Base-by-base conservation (phyloP, 1,140 invertebrate genomes). In the Rhyacophila brunnea region DNA sequence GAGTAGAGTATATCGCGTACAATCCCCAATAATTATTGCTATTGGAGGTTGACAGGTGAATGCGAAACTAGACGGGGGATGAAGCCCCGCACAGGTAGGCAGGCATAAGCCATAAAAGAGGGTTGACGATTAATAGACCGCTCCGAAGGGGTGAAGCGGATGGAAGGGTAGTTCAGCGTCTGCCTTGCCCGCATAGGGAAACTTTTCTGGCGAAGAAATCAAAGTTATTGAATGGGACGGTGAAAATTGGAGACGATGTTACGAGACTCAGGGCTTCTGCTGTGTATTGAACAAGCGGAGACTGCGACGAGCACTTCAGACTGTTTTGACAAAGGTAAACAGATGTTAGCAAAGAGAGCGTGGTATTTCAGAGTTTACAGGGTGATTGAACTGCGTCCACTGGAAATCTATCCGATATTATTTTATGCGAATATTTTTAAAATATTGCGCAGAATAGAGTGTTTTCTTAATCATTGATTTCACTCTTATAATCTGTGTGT, bases 321-420 rank as follows among this genome's bases (percentile, higher is more conserved):
- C 46, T 48, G 28, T 48, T 58, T 50, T 50, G 56, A 50, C 42
- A 34, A 40, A 47, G 36, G 54, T 48, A 57, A 20, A 48, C 54
- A 48, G 54, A 55, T 55, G 52, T 23, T 5, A 28, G 23, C 23
- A 28, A 28, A 28, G 23, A 15, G 38, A 54, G 43, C 5, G 20
- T 20, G 42, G 42, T 50, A 42, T 15, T 17, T 42, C 11, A 13
- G 11, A 14, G 48, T 35, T 46, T 13, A 17, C 36, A 36, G 28
- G 57, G 57, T 59, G 57, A 59, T 46, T 34, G 48, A 40, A 28
- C 48, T 43, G 18, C 13, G n/a, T 51, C 35, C 50, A 58, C 32
- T n/a, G 32, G 32, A 19, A 13, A 10, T 43, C 51, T n/a, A n/a
- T n/a, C n/a, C n/a, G n/a, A n/a, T n/a, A n/a, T n/a, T n/a, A n/a